Evolutionary conservation across 1,140 invertebrate genomes (phyloP), one percentile per base, ranked within the genome.

Genomic region (Drosophila subpulchrella): DNA sequence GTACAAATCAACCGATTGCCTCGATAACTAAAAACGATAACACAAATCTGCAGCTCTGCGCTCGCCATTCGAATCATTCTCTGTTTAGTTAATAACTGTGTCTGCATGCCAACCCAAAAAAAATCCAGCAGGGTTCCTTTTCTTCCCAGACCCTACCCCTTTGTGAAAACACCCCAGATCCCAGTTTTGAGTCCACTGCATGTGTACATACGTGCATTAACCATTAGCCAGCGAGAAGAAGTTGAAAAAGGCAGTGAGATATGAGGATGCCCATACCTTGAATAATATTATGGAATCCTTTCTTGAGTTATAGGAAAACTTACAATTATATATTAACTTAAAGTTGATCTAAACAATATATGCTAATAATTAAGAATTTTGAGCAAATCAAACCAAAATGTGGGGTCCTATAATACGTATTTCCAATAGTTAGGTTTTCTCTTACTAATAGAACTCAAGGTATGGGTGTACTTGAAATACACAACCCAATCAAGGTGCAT

Each of bases 1-100:
- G 63, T 65, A 67, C 13, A 67, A 68, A 30, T 17, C 30, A 38
- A 66, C 4, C 38, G 65, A 53, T 68, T 65, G 38, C 38, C 32
- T 17, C 65, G 65, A 68, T 68, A 63, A 63, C 61, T 61, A 65
- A 60, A 66, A 68, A 15, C 65, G 47, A 66, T 68, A 68, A 68
- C 65, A 47, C 62, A 46, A 36, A 12, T 48, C 15, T 48, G 57
- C 55, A 59, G 56, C 56, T 65, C 27, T 13, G 61, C n/a, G 62
- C 65, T 54, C 17, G 65, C 65, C 65, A 68, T 60, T 68, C 15
- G 32, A 68, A 38, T 68, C 65, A 66, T 66, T 34, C 17, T 38
- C 61, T 50, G 65, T 66, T 42, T 53, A 53, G 15, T 54, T 30
- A 42, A 53, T 66, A 48, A 58, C 51, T 71, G 65, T 72, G 68